A percentile compares a stretch with the other conserved stretches of the same genome.
These are phyloP conservation scores for Eubasilissa regina DNA, from an alignment of 1,140 invertebrate species.

Conservation along the genomic window DNA sequence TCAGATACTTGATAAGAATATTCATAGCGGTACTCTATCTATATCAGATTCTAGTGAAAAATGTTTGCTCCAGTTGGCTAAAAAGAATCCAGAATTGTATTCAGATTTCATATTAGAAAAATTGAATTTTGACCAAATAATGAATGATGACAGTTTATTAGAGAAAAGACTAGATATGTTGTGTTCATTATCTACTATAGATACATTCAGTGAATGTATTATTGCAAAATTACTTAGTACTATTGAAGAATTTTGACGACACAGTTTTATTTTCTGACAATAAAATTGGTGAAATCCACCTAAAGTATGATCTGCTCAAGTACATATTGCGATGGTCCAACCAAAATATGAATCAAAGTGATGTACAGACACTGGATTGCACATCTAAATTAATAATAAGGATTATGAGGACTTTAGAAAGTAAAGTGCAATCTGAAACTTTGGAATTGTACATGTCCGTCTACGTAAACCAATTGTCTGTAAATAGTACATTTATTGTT, in stretches of 20 bases:
- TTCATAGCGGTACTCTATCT: conserved; percentile 62
- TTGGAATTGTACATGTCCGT: conserved; percentile 62
- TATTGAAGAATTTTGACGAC: conserved; percentile 45
- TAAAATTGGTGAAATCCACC: conserved; percentile 51
- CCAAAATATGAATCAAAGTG: conserved; percentile 58
- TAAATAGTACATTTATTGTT: conserved; percentile 63
- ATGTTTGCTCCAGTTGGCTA: conserved; percentile 64
- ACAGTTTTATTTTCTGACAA: conserved; percentile 40
- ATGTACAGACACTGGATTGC: conserved; percentile 61
- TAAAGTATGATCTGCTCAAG: conserved; percentile 46
- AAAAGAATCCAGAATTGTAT: conserved; percentile 66
- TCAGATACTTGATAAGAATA: conserved; percentile 63
- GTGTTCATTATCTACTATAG: conserved; percentile 47
- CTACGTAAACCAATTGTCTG: conserved; percentile 61
- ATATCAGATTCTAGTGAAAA: conserved; percentile 63
- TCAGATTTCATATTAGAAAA: conserved; percentile 62
- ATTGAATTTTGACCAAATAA: conserved; percentile 55
- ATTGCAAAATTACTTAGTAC: conserved; percentile 35
- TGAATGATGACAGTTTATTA: conserved; percentile 45
- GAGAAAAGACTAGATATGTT: conserved; percentile 49
- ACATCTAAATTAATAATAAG: conserved; percentile 65
- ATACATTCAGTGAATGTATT: conserved; percentile 44
- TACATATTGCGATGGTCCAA: conserved; percentile 35
- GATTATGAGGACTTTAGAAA: conserved; percentile 64
- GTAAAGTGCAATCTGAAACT: conserved; percentile 64